Evolutionary conservation across 1,140 invertebrate species (phyloP), one percentile per base, ranked within the genome.

Genomic region (Holcopasites calliopsidis): DNA sequence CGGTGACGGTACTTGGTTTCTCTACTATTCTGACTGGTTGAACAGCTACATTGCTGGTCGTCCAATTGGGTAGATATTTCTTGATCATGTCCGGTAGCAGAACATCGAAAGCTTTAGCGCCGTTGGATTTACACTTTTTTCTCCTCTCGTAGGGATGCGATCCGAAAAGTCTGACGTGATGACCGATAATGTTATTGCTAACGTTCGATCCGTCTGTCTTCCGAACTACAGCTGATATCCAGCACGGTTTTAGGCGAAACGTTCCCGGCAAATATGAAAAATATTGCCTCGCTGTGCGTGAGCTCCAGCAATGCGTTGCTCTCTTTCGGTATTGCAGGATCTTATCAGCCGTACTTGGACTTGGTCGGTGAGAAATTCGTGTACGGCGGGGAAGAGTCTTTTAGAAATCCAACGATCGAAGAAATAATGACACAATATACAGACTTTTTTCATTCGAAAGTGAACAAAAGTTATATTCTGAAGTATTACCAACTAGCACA

Each of bases 311-410:
- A 91, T 7, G 82, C 92, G 21, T 69, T 92, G 0, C 87, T 93
- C 38, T 93, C 93, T 1, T 95, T 95, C 85, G 58, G 93, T 2
- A 91, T 94, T 3, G 93, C 94, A 0, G 92, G 92, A 33, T 88
- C 91, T 66, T 95, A 88, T 76, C 85, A 94, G 76, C 88, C 91
- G 7, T 85, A 91, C 1, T 57, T 94, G 21, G 82, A 86, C 64
- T 11, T 88, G 1, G 72, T 88, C 16, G 90, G 89, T 7, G 85
- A 89, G 21, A 88, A 82, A 69, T 85, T 80, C 28, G 85, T 91
- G 7, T 95, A 93, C 94, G 0, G 94, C 93, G 78, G 82, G 82
- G 2, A 80, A 83, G 2, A 84, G 73, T 5, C 64, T 95, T 1
- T 90, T 94, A 40, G 93, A 95, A 82, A 94, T 95, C 47, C 92